Conservation (phyloP, 2,113 vertebrate species). For the Noctilio leporinus region DNA sequence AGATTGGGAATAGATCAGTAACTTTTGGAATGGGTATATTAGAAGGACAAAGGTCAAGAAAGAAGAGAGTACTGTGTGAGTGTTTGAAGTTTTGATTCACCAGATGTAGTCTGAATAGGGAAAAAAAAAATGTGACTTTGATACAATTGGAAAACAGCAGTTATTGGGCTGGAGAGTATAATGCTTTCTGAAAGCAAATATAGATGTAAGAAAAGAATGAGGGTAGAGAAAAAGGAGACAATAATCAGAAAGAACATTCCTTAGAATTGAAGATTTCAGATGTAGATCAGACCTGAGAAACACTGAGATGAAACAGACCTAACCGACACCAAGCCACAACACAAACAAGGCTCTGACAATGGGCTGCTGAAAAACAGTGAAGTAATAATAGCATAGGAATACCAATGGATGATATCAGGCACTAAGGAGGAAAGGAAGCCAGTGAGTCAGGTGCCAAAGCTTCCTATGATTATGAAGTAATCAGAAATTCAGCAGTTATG, state of each 20-base stretch:
- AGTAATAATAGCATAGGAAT: background rate
- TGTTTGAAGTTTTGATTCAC: background rate
- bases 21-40: background rate
- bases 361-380: background rate
- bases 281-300: background rate
- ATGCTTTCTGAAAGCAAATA: background rate
- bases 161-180: background rate
- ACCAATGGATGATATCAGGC: background rate
- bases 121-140: background rate
- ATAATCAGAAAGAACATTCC: background rate
- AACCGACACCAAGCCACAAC: background rate
- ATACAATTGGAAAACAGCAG: background rate
- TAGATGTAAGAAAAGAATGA: background rate
- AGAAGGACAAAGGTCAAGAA: background rate
- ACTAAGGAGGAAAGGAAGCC: background rate
- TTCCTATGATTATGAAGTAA: background rate
- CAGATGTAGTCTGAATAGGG: background rate
- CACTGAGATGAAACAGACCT: background rate
- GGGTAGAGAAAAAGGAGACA: background rate
- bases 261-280: constrained; percentile 3
- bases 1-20: background rate
- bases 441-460: background rate
- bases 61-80: background rate
- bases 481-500: background rate
- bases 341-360: background rate